These are phyloP conservation scores for Gila robusta DNA, from an alignment of 2,797 vertebrate genomes.

Conservation along the genomic window DNA sequence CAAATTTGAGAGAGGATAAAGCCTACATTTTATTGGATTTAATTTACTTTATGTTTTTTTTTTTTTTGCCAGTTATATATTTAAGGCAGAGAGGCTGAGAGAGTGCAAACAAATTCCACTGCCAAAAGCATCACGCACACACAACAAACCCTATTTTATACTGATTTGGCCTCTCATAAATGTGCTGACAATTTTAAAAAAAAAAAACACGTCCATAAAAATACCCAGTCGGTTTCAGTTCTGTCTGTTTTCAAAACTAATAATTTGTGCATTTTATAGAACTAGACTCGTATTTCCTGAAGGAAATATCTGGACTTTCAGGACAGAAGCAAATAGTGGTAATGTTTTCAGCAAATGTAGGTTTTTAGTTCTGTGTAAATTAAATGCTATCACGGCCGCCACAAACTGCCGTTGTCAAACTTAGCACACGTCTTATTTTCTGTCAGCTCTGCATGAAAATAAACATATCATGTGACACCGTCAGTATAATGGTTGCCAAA, in stretches of 20 bases:
- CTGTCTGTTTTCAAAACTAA: slow-evolving; percentile 3
- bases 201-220: background rate
- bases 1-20: slow-evolving; percentile 35
- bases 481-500: background rate
- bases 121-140: slow-evolving; percentile 14
- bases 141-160: slow-evolving; percentile 60
- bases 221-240: background rate
- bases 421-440: background rate
- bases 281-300: background rate
- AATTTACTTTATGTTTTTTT: slow-evolving; percentile 34
- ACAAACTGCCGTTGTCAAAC: background rate
- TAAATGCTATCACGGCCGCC: background rate
- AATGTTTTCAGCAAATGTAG: background rate
- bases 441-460: background rate
- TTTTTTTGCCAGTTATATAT: slow-evolving; percentile 28
- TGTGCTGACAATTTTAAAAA: background rate
- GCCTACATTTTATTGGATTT: slow-evolving; percentile 35
- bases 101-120: slow-evolving; percentile 17
- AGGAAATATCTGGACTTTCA: background rate
- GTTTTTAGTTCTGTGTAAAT: background rate
- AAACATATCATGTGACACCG: background rate
- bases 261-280: background rate
- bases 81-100: slow-evolving; percentile 9
- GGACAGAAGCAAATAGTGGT: background rate
- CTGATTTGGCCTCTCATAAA: slow-evolving; percentile 19